Evolutionary conservation across 2,113 vertebrate species (phyloP).

Genomic region (Dunckerocampus dactyliophorus): DNA sequence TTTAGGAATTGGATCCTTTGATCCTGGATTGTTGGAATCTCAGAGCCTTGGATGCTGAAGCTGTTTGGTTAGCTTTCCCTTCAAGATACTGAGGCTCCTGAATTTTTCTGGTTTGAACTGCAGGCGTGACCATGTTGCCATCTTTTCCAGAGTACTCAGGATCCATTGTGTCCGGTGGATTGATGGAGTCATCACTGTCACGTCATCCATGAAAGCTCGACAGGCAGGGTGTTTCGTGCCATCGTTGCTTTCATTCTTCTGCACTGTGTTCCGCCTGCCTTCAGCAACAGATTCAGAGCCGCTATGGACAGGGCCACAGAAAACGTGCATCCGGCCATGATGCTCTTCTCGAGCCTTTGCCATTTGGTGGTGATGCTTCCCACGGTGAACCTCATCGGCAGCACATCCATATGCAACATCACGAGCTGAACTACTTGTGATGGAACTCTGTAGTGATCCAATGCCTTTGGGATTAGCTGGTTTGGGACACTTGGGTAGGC

Average conservation of each 20-base stretch:
- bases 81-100: neutral
- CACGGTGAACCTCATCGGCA: neutral
- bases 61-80: neutral
- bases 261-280: neutral
- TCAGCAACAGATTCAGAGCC: neutral
- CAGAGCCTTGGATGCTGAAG: neutral
- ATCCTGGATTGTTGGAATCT: neutral
- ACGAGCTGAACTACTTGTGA: neutral
- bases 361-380: constrained; percentile 17
- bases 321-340: constrained; percentile 9
- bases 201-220: neutral
- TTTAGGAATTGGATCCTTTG: neutral
- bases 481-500: neutral
- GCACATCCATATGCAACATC: neutral
- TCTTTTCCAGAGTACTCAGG: neutral
- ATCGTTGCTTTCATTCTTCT: neutral
- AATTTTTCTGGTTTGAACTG: neutral
- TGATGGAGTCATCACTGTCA: neutral
- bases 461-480: neutral
- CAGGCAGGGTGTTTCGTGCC: neutral
- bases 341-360: constrained; percentile 14
- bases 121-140: neutral
- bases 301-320: neutral
- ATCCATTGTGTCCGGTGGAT: neutral
- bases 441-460: neutral